Percentiles rank a stretch among this genome's conserved stretches.
phyloP scores from a whole-genome alignment of 2,797 vertebrate genomes.

The Eupleurogrammus muticus region DNA sequence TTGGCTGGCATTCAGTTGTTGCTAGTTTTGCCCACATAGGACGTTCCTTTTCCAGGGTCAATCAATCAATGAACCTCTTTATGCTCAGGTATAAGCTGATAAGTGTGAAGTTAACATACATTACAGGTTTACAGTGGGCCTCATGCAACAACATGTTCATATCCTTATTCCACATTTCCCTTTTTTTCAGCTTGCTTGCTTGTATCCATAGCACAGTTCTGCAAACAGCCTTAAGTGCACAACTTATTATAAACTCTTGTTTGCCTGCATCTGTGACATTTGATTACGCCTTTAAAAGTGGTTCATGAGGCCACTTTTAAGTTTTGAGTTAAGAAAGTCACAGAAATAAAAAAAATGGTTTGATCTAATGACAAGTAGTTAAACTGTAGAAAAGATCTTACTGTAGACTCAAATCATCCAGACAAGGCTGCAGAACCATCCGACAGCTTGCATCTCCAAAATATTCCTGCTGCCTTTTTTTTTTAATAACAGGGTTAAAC shows the following conservation, averaged over 20 bases:
- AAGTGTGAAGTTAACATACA: not conserved
- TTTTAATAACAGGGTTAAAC: not conserved
- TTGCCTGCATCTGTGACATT: not conserved
- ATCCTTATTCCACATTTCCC: not conserved
- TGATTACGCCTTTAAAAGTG: not conserved
- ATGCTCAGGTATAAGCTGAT: constrained; percentile 7
- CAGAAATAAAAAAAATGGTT: not conserved
- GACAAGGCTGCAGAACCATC: too few relatives aligned
- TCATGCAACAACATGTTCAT: not conserved
- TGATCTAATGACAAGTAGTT: not conserved
- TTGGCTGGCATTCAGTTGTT: not conserved
- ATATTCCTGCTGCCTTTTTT: too few relatives aligned
- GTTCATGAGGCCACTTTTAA: too few relatives aligned
- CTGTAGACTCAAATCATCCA: too few relatives aligned
- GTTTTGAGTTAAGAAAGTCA: not conserved
- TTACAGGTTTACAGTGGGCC: not conserved
- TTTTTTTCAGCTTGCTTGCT: not conserved
- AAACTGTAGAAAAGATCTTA: too few relatives aligned
- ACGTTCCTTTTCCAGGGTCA: not conserved
- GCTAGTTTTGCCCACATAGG: not conserved
- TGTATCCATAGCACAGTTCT: not conserved
- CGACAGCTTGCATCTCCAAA: too few relatives aligned
- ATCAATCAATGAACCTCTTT: not conserved
- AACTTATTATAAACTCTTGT: not conserved
- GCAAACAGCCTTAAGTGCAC: not conserved